Conservation (phyloP, 2,113 vertebrate genomes). For the Cryptotis parvus region DNA sequence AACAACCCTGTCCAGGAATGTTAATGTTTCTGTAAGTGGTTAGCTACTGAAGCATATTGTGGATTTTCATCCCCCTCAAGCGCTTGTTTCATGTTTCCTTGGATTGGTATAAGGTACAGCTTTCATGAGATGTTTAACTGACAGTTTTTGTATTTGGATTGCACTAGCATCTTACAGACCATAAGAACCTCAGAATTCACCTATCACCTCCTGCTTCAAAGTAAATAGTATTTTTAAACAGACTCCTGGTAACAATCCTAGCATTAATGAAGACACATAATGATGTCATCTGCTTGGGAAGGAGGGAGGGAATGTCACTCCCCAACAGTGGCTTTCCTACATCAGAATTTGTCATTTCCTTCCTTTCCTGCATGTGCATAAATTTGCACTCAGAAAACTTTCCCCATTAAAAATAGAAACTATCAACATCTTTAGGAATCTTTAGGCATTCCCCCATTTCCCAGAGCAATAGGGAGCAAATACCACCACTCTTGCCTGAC, state of each 20-base stretch:
- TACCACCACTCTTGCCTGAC: conserved; percentile 66
- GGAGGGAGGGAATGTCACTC: conserved; percentile 71
- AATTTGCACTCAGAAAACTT: conserved; percentile 80
- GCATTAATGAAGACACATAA: conserved; percentile 83
- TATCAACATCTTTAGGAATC: conserved; percentile 78
- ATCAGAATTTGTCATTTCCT: conserved; percentile 52
- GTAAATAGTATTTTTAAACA: conserved; percentile 85
- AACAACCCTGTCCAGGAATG: conserved; percentile 77
- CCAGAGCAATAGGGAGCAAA: conserved; percentile 56
- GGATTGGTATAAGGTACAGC: conserved; percentile 84
- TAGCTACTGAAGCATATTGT: conserved; percentile 81
- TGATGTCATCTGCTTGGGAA: conserved; percentile 70
- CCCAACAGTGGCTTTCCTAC: conserved; percentile 76
- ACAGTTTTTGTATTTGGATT: conserved; percentile 89
- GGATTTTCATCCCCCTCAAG: conserved; percentile 85
- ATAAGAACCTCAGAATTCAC: conserved; percentile 85
- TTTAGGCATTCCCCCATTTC: conserved; percentile 80
- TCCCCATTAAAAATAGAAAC: conserved; percentile 64
- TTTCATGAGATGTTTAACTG: conserved; percentile 86
- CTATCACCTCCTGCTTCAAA: conserved; percentile 84
- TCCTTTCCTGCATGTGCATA: conserved; percentile 45
- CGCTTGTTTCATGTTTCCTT: conserved; percentile 84
- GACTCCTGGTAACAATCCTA: conserved; percentile 86
- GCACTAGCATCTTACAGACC: conserved; percentile 85
- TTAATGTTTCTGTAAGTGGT: conserved; percentile 86